Evolutionary conservation across 2,797 vertebrate genomes (phyloP), one percentile per base, ranked within the genome.

Genomic region (Artibeus jamaicensis): DNA sequence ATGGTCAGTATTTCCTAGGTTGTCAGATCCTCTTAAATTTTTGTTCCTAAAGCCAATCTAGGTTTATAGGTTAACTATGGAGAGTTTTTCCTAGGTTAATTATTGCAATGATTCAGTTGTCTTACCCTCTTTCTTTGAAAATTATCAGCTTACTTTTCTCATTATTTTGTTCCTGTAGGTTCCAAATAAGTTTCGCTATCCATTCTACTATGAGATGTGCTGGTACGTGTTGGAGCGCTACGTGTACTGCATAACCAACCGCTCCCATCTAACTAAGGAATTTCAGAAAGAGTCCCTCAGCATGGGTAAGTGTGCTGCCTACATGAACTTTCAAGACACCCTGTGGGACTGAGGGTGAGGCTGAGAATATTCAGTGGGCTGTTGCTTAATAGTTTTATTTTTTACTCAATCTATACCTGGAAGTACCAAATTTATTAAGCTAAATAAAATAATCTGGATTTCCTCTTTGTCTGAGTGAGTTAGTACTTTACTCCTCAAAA

Each of bases 171-270:
- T 22, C 68, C 67, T 67, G 1, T 98, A 99, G 99, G 99, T 99
- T 93, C 99, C 99, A 91, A 98, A 99, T 95, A 99, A 99, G 98
- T 99, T 99, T 93, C 99, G 99, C 82, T 99, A 99, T 86, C 99
- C 99, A 0, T 99, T 99, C 97, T 99, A 99, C 97, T 99, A 99
- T 1, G 99, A 99, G 98, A 99, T 99, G 99, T 99, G 99, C 95
- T 99, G 99, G 99, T 99, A 99, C 0, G 99, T 99, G 95, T 98
- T 99, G 97, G 99, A 99, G 97, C 98, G 99, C 79, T 99, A 99
- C 8, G 99, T 99, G 78, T 99, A 99, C 98, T 99, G 99, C 97
- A 98, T 99, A 98, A 99, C 99, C 94, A 99, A 99, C 96, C 98
- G 98, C 81, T 99, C 99, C 5, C 99, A 99, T 96, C 99, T 99